A percentile compares a stretch with the other conserved stretches of the same genome.
Conservation (phyloP, 2,797 vertebrate genomes). For the Sylvilagus floridanus region DNA sequence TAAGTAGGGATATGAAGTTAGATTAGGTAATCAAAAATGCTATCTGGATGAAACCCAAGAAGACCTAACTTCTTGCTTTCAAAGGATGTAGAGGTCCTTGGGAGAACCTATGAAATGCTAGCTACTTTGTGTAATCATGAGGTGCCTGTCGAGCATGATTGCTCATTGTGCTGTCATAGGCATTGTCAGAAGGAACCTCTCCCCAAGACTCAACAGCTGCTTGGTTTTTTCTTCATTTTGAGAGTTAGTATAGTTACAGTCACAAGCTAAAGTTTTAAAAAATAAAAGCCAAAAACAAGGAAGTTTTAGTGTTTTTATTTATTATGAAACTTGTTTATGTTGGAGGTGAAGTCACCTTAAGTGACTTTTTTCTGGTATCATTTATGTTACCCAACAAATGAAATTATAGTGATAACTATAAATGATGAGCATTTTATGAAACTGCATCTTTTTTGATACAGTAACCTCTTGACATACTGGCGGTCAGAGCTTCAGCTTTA, state of each 20-base stretch:
- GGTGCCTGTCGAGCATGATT: not conserved
- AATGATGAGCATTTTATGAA: conserved; percentile 8
- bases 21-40: conserved; percentile 24
- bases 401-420: not conserved
- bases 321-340: not conserved
- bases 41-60: conserved; percentile 5
- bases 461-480: not conserved
- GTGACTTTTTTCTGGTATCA: not conserved
- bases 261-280: not conserved
- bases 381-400: not conserved
- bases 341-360: conserved; percentile 30
- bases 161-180: not conserved
- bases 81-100: not conserved
- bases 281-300: not conserved
- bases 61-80: conserved; percentile 15
- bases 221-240: not conserved
- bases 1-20: conserved; percentile 25
- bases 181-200: not conserved
- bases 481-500: not conserved
- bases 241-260: not conserved
- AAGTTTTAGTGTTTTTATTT: conserved; percentile 4
- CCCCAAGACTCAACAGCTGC: not conserved
- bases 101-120: conserved; percentile 14
- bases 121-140: not conserved
- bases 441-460: not conserved